Conservation (phyloP, 2,797 vertebrate species). For the Oreonectes daqikongensis region DNA sequence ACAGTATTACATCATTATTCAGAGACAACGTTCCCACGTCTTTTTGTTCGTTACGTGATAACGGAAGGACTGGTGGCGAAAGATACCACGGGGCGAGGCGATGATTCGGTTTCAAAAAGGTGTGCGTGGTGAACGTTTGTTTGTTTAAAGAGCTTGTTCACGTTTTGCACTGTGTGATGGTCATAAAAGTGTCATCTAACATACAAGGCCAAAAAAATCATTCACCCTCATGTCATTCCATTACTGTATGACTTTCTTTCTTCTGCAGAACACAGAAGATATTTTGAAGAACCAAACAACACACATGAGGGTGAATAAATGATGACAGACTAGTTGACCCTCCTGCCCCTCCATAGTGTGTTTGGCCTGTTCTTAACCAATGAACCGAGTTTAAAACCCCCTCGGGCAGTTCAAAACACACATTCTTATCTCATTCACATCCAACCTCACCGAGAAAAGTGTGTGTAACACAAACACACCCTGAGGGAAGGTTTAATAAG, state of each 20-base stretch:
- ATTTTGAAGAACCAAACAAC: too few relatives aligned
- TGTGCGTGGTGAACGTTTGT: not conserved
- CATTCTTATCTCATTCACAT: conserved; percentile 15
- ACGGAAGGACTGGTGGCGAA: conserved; percentile 17
- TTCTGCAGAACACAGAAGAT: too few relatives aligned
- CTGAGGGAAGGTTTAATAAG: conserved; percentile 34
- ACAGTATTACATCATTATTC: conserved; percentile 9
- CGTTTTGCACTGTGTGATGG: conserved; percentile 22
- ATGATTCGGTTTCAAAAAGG: conserved; percentile 13
- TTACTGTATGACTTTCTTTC: too few relatives aligned
- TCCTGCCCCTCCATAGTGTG: not conserved
- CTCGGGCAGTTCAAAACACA: conserved; percentile 1
- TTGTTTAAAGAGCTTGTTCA: conserved; percentile 15
- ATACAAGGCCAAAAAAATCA: too few relatives aligned
- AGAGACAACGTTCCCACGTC: conserved; percentile 32
- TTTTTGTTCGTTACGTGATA: conserved; percentile 9
- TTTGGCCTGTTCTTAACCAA: not conserved
- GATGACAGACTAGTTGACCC: not conserved
- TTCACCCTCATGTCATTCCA: too few relatives aligned
- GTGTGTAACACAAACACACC: conserved; percentile 18
- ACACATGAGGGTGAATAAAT: too few relatives aligned
- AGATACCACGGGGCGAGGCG: not conserved
- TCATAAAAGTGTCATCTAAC: not conserved
- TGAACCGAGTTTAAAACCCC: not conserved
- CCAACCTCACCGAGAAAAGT: not conserved